Evolutionary conservation across 2,888 invertebrate species (phyloP).

Genomic region (Conchocele bisecta): DNA sequence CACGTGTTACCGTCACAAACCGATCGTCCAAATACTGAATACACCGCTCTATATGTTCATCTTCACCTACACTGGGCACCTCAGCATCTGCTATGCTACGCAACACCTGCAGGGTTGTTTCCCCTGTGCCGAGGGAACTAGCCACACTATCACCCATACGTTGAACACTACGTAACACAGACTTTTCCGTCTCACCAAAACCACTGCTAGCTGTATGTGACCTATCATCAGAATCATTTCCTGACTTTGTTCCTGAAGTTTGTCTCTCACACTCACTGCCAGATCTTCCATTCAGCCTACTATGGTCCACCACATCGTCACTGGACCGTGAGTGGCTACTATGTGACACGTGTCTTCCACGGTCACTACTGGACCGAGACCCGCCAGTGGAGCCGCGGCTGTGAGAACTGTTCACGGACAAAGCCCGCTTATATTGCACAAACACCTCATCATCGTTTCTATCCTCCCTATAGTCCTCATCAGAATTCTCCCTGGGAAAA

Average conservation of each 20-base stretch:
- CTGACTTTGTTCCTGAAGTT: constrained; percentile 13
- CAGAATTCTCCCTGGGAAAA: constrained; percentile 18
- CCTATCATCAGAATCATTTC: constrained; percentile 4
- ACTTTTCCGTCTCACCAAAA: constrained; percentile 56
- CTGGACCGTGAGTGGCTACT: constrained; percentile 21
- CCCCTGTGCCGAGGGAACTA: constrained; percentile 54
- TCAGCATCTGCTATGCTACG: constrained; percentile 63
- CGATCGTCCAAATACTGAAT: constrained; percentile 68
- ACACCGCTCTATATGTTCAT: constrained; percentile 54
- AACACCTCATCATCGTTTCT: constrained; percentile 63
- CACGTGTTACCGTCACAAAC: constrained; percentile 67
- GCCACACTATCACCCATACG: constrained; percentile 61
- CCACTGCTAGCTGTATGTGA: constrained; percentile 17
- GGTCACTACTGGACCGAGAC: constrained; percentile 38
- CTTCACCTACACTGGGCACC: constrained; percentile 33
- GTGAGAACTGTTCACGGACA: constrained; percentile 31
- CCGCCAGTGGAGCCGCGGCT: constrained; percentile 32
- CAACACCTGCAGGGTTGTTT: constrained; percentile 63
- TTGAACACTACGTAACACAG: constrained; percentile 63
- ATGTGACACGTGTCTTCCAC: constrained; percentile 17
- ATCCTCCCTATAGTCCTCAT: constrained; percentile 26
- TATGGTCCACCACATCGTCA: too few relatives aligned
- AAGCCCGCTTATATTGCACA: constrained; percentile 31
- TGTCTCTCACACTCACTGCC: constrained; percentile 37
- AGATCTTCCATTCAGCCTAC: too few relatives aligned